Evolutionary conservation across 92 coral and sea anemone genomes (phyloP), one percentile per base, ranked within the genome.

Genomic region (Parazoanthus atlanticus): DNA sequence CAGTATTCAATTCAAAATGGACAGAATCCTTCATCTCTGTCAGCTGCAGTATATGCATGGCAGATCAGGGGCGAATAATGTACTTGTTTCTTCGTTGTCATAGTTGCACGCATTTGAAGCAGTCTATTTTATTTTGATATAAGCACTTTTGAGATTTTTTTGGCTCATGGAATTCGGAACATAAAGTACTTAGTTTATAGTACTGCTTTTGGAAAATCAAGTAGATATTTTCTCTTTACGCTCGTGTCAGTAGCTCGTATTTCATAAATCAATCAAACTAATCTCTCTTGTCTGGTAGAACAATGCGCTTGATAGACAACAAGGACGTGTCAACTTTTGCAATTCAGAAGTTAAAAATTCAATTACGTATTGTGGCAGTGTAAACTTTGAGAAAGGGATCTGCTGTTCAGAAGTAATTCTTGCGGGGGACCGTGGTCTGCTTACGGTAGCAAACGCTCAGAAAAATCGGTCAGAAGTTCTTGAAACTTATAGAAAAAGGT

Each of bases 291-390:
- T 70, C 56, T 70, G 33, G 41, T 29, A 30, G 87, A 71, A 69
- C 78, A 84, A 84, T 41, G 36, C 32, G 3, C 26, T 41, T 43
- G 87, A 84, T 40, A 12, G 87, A 84, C 87, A 84, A 71, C 66
- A 84, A 29, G 8, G 15, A 40, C 11, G 29, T 84, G 87, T 84
- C 87, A 84, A 70, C 34, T 29, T 19, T 46, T 70, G 54, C 69
- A 40, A 67, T 84, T 71, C 66, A 69, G 56, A 84, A 71, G 87
- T 84, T 69, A 15, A 70, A 84, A 84, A 41, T 43, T 84, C 87
- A 84, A 43, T 84, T 67, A 84, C 32, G 77, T 32, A 43, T 46
- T 69, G 78, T 84, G 1, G 8, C 87, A 67, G 87, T 84, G 87
- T 84, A 69, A 84, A 84, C 78, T 12, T 26, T 71, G 26, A 28